Conservation (phyloP, 2,113 vertebrate genomes). For the Mustelus asterias region DNA sequence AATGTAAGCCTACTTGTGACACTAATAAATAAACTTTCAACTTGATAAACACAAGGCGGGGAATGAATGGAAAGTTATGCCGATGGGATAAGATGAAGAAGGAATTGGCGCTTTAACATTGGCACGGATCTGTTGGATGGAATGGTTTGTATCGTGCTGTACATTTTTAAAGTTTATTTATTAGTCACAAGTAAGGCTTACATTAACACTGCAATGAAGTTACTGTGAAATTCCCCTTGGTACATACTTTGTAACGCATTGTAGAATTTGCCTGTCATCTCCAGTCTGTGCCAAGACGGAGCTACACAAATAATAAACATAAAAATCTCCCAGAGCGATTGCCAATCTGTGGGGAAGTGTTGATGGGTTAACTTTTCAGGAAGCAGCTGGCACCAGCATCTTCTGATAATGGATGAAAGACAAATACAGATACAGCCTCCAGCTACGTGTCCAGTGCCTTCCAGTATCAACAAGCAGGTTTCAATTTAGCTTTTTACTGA, state of each 20-base stretch:
- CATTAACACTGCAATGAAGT: too few species aligned
- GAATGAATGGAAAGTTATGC: not conserved
- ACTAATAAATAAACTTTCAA: too few species aligned
- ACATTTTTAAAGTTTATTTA: too few species aligned
- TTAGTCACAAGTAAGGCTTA: too few species aligned
- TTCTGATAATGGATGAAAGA: not conserved
- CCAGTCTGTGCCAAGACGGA: not conserved
- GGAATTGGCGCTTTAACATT: not conserved
- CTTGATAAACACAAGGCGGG: not conserved
- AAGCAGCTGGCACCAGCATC: not conserved
- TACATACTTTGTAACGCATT: not conserved
- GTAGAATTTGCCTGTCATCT: not conserved
- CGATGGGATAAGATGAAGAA: not conserved
- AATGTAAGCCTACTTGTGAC: too few species aligned
- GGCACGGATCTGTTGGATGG: not conserved
- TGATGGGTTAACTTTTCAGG: not conserved
- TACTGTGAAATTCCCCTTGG: too few species aligned
- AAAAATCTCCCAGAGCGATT: not conserved
- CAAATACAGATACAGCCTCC: not conserved
- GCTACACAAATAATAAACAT: not conserved
- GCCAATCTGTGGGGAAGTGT: not conserved
- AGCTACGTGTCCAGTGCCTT: not conserved
- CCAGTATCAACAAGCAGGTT: not conserved
- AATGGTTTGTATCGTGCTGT: not conserved
- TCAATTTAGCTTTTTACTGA: not conserved